Evolutionary conservation across 2,888 invertebrate genomes (phyloP).

Genomic region (Epirrhoe alternata): DNA sequence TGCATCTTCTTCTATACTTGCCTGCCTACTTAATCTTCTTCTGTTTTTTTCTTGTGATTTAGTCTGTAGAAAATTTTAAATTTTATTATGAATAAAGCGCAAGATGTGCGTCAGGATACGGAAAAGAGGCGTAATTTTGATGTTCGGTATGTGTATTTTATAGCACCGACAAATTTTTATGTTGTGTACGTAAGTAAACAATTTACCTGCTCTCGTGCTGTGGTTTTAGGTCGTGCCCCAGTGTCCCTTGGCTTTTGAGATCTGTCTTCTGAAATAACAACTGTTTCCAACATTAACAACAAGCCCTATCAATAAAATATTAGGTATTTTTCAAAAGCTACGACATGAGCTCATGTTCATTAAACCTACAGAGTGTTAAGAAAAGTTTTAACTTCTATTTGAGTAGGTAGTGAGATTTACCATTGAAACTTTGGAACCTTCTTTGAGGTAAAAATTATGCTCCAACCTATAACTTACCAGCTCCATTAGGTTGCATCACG

Average conservation of each 20-base stretch:
- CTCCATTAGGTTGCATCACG: conserved; percentile 71
- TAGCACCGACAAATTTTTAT: too few species aligned
- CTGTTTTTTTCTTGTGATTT: conserved; percentile 61
- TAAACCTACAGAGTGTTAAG: too few species aligned
- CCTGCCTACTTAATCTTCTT: conserved; percentile 68
- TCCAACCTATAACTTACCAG: conserved; percentile 66
- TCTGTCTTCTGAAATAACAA: conserved; percentile 66
- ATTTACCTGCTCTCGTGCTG: conserved; percentile 69
- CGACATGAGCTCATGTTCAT: neutral
- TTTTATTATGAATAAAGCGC: neutral
- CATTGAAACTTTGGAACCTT: too few species aligned
- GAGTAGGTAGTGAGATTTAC: too few species aligned
- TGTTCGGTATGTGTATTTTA: too few species aligned
- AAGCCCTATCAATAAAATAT: neutral
- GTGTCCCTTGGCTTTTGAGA: conserved; percentile 58
- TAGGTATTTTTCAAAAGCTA: neutral
- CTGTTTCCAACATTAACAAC: conserved; percentile 42
- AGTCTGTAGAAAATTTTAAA: conserved; percentile 52
- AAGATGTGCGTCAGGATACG: too few species aligned
- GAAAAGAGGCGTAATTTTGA: too few species aligned
- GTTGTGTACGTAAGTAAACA: neutral
- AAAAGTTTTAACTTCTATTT: too few species aligned
- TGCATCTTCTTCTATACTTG: conserved; percentile 80
- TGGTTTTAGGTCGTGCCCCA: conserved; percentile 60
- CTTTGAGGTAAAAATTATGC: too few species aligned